Evolutionary conservation across 2,113 vertebrate genomes (phyloP).

Genomic region (Delphinus delphis): DNA sequence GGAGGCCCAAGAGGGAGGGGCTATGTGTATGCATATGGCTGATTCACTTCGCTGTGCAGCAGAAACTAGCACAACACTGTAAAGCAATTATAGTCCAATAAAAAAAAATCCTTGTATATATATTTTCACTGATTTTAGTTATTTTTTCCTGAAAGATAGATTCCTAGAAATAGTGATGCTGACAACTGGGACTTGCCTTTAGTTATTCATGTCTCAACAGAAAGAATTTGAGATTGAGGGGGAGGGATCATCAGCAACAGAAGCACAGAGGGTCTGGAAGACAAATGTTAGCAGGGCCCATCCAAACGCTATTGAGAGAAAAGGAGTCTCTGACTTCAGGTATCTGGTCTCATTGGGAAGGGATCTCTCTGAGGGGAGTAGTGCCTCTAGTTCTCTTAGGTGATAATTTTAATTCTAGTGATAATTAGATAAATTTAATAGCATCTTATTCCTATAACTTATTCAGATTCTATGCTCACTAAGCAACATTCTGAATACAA

Average conservation of each 20-base stretch:
- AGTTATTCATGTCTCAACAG: constrained; percentile 4
- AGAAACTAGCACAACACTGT: too few relatives aligned
- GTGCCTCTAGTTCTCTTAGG: neutral
- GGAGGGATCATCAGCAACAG: neutral
- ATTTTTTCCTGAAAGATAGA: neutral
- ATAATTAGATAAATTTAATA: neutral
- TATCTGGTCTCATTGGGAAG: neutral
- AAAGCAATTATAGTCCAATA: too few relatives aligned
- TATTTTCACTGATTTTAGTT: constrained; percentile 29
- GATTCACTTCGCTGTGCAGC: too few relatives aligned
- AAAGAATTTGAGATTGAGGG: neutral
- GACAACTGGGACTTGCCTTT: neutral
- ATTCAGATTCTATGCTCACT: neutral
- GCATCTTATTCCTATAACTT: neutral
- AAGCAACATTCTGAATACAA: neutral
- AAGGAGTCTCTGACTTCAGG: neutral
- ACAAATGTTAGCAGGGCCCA: neutral
- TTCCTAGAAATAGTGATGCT: neutral
- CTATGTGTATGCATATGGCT: too few relatives aligned
- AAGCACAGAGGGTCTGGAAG: neutral
- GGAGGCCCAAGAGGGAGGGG: too few relatives aligned
- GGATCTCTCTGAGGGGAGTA: neutral
- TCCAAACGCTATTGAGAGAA: neutral
- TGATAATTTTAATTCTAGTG: neutral
- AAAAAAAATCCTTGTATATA: neutral